These are phyloP conservation scores for Popillia japonica DNA, from an alignment of 1,140 invertebrate species.

Conservation along the genomic window DNA sequence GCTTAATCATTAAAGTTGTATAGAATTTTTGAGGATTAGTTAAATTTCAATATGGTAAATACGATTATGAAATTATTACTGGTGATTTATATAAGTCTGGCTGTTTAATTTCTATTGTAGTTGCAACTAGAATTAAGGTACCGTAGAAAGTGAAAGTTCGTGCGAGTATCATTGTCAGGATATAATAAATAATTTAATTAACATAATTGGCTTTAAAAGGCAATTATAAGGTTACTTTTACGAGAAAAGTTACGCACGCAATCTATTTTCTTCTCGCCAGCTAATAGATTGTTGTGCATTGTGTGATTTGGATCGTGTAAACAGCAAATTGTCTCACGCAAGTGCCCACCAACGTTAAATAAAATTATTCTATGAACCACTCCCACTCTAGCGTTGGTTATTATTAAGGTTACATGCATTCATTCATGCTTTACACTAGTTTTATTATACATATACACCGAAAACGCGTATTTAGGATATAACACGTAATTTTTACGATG, in stretches of 20 bases:
- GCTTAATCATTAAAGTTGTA: no score
- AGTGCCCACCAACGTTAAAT: background rate
- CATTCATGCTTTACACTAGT: background rate
- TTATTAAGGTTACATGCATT: background rate
- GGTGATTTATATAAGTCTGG: background rate
- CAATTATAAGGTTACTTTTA: background rate
- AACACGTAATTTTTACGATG: background rate
- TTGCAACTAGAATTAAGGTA: background rate
- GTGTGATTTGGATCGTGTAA: constrained; percentile 31
- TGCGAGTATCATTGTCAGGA: background rate
- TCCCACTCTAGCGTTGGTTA: background rate
- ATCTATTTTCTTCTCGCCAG: background rate
- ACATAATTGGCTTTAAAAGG: background rate
- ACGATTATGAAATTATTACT: background rate
- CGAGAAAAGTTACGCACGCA: background rate
- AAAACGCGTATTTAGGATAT: background rate
- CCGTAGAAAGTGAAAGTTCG: background rate
- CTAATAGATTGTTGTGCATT: background rate
- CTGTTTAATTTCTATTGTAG: background rate
- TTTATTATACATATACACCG: background rate
- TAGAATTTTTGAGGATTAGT: no score
- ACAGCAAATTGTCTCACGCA: background rate
- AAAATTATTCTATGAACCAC: constrained; percentile 25
- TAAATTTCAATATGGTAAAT: no score
- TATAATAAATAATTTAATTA: background rate